Percentiles rank a stretch among this genome's conserved stretches.
These are phyloP conservation scores for Ailuropoda melanoleuca DNA, from an alignment of 2,113 vertebrate genomes.

Conservation along the genomic window DNA sequence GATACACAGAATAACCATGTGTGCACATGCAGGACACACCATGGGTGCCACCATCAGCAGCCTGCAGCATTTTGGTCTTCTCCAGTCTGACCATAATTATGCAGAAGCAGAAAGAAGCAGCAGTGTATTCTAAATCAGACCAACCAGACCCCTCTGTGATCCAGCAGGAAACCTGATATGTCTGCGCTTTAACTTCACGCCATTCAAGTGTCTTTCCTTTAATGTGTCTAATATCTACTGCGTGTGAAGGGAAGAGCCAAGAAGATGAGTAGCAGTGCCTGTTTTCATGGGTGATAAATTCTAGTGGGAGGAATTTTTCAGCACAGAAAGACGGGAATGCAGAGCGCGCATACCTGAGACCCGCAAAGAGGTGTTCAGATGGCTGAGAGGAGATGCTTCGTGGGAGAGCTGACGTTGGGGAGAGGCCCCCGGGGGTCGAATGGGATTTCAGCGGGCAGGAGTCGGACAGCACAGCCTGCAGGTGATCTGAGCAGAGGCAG, in stretches of 20 bases:
- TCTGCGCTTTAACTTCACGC: not conserved
- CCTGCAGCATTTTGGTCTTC: not conserved
- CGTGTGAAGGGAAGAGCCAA: not conserved
- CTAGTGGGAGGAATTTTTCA: not conserved
- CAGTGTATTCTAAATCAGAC: too few species aligned
- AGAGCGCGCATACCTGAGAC: not conserved
- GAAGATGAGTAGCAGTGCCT: not conserved
- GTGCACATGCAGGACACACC: too few species aligned
- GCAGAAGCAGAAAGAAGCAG: not conserved
- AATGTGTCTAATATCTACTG: not conserved
- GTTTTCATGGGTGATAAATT: not conserved
- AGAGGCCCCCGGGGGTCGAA: too few species aligned
- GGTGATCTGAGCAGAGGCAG: not conserved
- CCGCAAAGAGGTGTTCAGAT: not conserved
- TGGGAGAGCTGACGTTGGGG: not conserved
- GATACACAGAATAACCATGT: not conserved
- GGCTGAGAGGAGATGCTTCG: not conserved
- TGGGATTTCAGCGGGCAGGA: not conserved
- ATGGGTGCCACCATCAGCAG: too few species aligned
- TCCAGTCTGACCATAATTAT: not conserved
- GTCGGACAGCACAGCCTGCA: not conserved
- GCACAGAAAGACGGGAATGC: not conserved
- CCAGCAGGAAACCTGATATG: not conserved
- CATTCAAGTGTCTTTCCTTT: not conserved
- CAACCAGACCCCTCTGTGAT: not conserved